phyloP scores from a whole-genome alignment of 1,140 invertebrate species.

The Ganaspis sp. region DNA sequence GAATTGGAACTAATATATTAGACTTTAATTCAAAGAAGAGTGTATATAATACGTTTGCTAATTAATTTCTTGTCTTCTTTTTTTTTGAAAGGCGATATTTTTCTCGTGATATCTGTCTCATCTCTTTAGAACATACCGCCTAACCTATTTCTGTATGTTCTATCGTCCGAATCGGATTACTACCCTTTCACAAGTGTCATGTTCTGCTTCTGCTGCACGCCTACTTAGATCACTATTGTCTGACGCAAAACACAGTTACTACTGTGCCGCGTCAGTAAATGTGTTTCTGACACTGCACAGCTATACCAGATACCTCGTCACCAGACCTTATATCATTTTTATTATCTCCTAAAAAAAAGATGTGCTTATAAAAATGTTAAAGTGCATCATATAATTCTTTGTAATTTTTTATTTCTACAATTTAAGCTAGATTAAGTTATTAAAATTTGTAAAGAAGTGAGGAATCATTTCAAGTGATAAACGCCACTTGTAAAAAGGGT shows the following conservation, averaged over 20 bases:
- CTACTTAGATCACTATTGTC: background rate
- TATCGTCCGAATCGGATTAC: background rate
- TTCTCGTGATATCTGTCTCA: too few relatives aligned
- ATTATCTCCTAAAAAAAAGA: too few relatives aligned
- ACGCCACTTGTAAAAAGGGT: slow-evolving; percentile 22
- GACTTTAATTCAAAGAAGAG: too few relatives aligned
- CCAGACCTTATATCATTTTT: too few relatives aligned
- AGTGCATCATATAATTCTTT: too few relatives aligned
- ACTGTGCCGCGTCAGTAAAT: background rate
- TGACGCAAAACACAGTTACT: slow-evolving; percentile 1
- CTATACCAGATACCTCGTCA: too few relatives aligned
- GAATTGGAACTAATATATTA: too few relatives aligned
- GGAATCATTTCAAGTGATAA: slow-evolving; percentile 14
- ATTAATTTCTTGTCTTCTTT: too few relatives aligned
- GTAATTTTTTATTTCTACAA: too few relatives aligned
- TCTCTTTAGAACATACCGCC: background rate
- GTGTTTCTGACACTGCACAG: slow-evolving; percentile 1
- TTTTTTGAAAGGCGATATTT: too few relatives aligned
- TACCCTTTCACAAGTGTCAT: background rate
- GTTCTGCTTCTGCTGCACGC: background rate
- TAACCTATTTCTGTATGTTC: background rate
- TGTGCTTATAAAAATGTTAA: too few relatives aligned
- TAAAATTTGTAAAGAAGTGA: background rate
- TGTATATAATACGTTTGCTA: too few relatives aligned
- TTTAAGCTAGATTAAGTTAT: background rate